Percentiles rank a stretch among this genome's conserved stretches.
Evolutionary conservation across 2,797 vertebrate genomes (phyloP).

Genomic region (Propithecus perrieri): DNA sequence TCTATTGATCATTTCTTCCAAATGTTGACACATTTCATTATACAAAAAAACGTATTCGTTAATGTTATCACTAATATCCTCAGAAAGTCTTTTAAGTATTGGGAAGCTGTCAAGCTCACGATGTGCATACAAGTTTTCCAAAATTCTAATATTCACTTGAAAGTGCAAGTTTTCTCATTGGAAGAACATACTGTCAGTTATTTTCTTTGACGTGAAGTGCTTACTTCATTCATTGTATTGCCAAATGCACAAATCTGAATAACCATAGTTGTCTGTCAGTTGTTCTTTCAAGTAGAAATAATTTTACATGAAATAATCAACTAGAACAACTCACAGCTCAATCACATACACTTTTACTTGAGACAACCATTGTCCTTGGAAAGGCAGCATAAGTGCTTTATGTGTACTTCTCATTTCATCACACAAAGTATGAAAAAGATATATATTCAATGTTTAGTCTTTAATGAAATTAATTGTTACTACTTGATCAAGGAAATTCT

Average conservation of each 20-base stretch:
- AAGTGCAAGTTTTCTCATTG: not conserved
- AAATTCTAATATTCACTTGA: constrained; percentile 2
- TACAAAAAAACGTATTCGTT: not conserved
- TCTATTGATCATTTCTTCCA: not conserved
- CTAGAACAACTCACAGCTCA: not conserved
- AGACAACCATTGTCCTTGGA: not conserved
- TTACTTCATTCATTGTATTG: constrained; percentile 36
- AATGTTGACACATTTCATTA: not conserved
- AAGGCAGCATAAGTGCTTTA: not conserved
- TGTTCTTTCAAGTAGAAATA: constrained; percentile 50
- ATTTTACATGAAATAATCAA: constrained; percentile 45
- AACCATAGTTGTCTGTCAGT: not conserved
- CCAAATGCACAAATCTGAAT: constrained; percentile 8
- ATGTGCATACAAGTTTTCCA: not conserved
- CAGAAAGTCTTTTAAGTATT: not conserved
- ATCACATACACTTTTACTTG: not conserved
- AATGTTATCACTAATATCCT: not conserved
- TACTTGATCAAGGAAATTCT: not conserved
- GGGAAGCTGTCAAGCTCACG: not conserved
- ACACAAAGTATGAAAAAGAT: not conserved
- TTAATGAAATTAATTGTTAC: constrained; percentile 15
- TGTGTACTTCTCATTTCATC: not conserved
- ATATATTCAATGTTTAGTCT: not conserved
- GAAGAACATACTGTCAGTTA: not conserved
- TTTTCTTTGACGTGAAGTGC: not conserved